A percentile compares a stretch with the other conserved stretches of the same genome.
Conservation (phyloP, 2,888 invertebrate genomes). For the Perizoma affinitatum region DNA sequence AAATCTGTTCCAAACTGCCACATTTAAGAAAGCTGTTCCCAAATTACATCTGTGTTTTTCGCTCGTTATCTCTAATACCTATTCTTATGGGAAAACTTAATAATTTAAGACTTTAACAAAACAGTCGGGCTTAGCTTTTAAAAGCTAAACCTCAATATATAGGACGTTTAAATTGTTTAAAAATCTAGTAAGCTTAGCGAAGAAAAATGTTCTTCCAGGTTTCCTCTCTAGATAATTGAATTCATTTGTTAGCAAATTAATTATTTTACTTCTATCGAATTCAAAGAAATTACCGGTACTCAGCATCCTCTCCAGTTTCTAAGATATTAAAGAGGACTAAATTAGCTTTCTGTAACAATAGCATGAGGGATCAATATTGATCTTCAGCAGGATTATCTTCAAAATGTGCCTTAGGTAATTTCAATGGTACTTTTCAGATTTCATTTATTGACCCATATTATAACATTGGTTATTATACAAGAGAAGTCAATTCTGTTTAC, state of each 20-base stretch:
- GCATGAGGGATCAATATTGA: no score
- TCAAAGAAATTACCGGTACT: not conserved
- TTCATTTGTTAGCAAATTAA: slow-evolving; percentile 11
- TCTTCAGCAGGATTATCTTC: no score
- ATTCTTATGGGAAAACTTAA: not conserved
- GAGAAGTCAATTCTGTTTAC: no score
- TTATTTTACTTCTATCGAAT: slow-evolving; percentile 5
- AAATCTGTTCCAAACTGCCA: slow-evolving; percentile 29
- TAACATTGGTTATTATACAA: no score
- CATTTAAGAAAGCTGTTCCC: slow-evolving; percentile 28
- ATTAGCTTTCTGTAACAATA: no score
- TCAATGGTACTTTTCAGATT: no score
- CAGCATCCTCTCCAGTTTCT: not conserved
- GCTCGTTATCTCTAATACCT: slow-evolving; percentile 3
- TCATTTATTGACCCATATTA: no score
- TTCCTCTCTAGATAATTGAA: slow-evolving; percentile 5
- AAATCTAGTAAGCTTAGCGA: not conserved
- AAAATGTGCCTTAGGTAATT: no score
- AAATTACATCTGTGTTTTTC: slow-evolving; percentile 11
- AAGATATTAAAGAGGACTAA: no score
- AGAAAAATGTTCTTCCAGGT: slow-evolving; percentile 2
- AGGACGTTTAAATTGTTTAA: not conserved
- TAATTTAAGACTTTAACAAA: slow-evolving; percentile 4
- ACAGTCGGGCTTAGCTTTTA: not conserved
- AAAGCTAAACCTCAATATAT: not conserved